A percentile compares a stretch with the other conserved stretches of the same genome.
These are phyloP conservation scores for Seira ritae DNA, from an alignment of 2,888 invertebrate species.

Conservation along the genomic window DNA sequence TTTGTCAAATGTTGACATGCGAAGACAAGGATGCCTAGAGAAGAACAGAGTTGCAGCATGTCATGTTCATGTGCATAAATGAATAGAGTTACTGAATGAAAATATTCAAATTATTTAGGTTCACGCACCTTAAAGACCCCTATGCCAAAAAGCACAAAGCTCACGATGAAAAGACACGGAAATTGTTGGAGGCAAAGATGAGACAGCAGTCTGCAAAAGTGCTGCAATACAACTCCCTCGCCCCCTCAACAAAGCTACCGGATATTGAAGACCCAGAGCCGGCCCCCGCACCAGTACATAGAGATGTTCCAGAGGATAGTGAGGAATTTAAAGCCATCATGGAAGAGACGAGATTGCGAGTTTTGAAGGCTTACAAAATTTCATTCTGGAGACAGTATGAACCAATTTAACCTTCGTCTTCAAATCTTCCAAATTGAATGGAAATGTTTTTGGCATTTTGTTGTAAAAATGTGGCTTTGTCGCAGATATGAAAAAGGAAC, in stretches of 20 bases:
- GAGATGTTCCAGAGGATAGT: conserved; percentile 38
- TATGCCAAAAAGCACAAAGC: conserved; percentile 76
- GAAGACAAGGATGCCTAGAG: too few species aligned
- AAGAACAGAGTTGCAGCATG: too few species aligned
- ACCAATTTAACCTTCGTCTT: conserved; percentile 78
- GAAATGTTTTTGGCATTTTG: background rate
- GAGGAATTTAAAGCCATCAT: conserved; percentile 79
- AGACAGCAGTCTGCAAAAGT: conserved; percentile 38
- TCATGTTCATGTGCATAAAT: too few species aligned
- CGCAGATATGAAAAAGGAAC: conserved; percentile 78
- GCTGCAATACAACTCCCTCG: conserved; percentile 36
- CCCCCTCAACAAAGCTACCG: conserved; percentile 13
- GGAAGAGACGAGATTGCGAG: conserved; percentile 80
- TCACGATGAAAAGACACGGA: conserved; percentile 52
- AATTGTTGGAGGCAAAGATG: conserved; percentile 43
- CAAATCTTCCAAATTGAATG: background rate
- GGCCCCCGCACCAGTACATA: conserved; percentile 76
- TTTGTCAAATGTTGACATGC: background rate
- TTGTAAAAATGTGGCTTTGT: background rate
- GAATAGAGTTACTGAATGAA: background rate
- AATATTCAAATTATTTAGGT: conserved; percentile 73
- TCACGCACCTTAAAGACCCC: conserved; percentile 80
- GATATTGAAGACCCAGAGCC: conserved; percentile 75
- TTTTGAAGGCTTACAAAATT: conserved; percentile 80
- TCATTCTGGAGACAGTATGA: conserved; percentile 82